Conservation (phyloP, 2,888 invertebrate species). For the Idaea aversata region DNA sequence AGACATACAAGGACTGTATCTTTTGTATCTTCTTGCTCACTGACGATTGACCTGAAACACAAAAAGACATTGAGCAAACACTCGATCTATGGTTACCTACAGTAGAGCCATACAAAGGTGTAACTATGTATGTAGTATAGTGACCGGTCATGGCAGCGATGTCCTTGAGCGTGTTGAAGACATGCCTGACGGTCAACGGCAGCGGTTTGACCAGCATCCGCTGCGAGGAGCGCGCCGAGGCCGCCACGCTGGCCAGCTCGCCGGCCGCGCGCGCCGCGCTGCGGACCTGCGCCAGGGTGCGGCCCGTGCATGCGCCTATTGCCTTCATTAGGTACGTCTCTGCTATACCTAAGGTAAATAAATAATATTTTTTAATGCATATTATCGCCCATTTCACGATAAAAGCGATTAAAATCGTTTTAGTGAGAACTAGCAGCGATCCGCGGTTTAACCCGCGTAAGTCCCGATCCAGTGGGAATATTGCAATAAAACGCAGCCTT, state of each 20-base stretch:
- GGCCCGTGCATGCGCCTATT: constrained; percentile 93
- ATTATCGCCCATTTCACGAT: too few relatives aligned
- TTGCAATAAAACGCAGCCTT: too few relatives aligned
- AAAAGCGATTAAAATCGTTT: too few relatives aligned
- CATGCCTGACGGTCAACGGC: constrained; percentile 85
- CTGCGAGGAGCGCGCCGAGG: constrained; percentile 91
- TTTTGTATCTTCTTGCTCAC: constrained; percentile 93
- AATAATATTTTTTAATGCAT: too few relatives aligned
- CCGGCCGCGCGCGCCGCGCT: constrained; percentile 86
- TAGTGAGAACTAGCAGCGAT: too few relatives aligned
- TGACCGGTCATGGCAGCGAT: constrained; percentile 93
- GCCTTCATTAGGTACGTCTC: constrained; percentile 97
- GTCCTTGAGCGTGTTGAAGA: constrained; percentile 91
- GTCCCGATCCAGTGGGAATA: too few relatives aligned
- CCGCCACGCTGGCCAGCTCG: constrained; percentile 94
- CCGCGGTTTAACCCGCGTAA: too few relatives aligned
- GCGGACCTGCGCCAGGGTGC: constrained; percentile 91
- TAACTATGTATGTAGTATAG: constrained; percentile 19
- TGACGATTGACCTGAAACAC: constrained; percentile 78
- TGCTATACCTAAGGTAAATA: constrained; percentile 87
- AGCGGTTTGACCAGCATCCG: constrained; percentile 93
- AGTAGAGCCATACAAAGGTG: too few relatives aligned
- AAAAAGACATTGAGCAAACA: neutral
- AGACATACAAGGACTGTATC: constrained; percentile 95
- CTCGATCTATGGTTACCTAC: constrained; percentile 32